Conservation (phyloP, 2,888 invertebrate genomes). For the Ophion costatus region DNA sequence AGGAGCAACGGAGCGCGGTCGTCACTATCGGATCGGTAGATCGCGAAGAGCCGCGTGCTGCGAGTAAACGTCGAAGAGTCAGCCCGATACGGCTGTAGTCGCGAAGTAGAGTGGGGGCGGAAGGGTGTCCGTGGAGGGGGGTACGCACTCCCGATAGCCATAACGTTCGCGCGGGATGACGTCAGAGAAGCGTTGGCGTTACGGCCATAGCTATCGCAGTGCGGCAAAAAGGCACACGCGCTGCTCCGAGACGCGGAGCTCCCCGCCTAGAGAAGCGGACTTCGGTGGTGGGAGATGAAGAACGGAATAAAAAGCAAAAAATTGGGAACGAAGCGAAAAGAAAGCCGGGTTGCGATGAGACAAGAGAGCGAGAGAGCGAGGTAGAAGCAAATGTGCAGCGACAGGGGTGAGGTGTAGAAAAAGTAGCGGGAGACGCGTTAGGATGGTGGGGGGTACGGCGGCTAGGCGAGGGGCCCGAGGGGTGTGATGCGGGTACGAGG, state of each 20-base stretch:
- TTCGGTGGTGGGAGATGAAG: slow-evolving; percentile 30
- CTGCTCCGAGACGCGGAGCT: background rate
- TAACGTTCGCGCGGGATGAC: slow-evolving; percentile 68
- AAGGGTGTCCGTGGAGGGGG: background rate
- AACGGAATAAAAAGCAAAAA: slow-evolving; percentile 6
- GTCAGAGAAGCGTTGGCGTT: slow-evolving; percentile 77
- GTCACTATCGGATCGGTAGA: slow-evolving; percentile 3
- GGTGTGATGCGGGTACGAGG: slow-evolving; percentile 61
- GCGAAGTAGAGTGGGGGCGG: background rate
- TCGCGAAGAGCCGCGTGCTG: slow-evolving; percentile 1
- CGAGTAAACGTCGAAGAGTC: slow-evolving; percentile 25
- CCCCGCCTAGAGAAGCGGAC: background rate
- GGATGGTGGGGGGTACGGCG: slow-evolving; percentile 59
- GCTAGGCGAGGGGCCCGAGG: slow-evolving; percentile 67
- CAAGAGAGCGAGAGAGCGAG: slow-evolving; percentile 11
- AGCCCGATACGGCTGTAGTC: background rate
- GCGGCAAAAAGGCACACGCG: slow-evolving; percentile 43
- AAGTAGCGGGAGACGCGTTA: slow-evolving; percentile 40
- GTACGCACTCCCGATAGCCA: slow-evolving; percentile 58
- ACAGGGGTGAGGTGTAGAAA: background rate
- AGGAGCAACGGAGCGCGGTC: background rate
- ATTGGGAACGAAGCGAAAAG: background rate
- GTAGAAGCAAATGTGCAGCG: background rate
- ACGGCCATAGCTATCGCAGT: slow-evolving; percentile 72
- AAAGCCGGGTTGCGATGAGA: slow-evolving; percentile 8